Conservation (phyloP, 2,113 vertebrate genomes). For the Triplophysa siluroides region DNA sequence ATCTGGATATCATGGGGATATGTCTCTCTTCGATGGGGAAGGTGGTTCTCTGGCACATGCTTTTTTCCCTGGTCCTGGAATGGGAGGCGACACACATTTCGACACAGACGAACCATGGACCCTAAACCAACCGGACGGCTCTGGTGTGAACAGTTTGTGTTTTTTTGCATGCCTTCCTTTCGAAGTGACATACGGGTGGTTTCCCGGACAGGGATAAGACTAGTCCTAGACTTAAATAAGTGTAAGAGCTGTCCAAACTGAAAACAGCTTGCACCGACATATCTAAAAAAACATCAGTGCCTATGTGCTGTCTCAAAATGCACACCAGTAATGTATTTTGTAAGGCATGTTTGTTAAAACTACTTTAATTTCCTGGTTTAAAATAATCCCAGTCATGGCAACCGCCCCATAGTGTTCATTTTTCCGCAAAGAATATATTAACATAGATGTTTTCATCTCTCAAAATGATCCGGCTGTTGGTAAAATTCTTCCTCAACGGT, state of each 20-base stretch:
- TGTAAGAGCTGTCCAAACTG: no score
- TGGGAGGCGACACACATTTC: constrained; percentile 94
- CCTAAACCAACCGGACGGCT: constrained; percentile 79
- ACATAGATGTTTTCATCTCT: background rate
- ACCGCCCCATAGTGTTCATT: background rate
- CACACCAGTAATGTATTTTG: no score
- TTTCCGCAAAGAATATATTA: background rate
- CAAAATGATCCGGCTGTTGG: background rate
- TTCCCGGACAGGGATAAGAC: no score
- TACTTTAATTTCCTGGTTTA: no score
- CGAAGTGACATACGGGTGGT: background rate
- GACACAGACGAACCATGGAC: constrained; percentile 97
- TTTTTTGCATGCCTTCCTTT: background rate
- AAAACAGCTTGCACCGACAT: no score
- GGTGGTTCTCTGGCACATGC: constrained; percentile 95
- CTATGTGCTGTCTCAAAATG: no score
- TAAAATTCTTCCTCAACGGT: background rate
- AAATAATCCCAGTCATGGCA: no score
- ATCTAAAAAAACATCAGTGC: no score
- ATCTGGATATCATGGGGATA: constrained; percentile 94
- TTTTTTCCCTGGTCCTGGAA: constrained; percentile 91
- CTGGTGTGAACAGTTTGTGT: constrained; percentile 74
- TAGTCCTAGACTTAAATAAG: no score
- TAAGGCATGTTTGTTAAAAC: no score
- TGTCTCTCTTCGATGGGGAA: constrained; percentile 91